Base-by-base conservation (phyloP, 2,797 vertebrate species). In the Rhyacichthys aspro region DNA sequence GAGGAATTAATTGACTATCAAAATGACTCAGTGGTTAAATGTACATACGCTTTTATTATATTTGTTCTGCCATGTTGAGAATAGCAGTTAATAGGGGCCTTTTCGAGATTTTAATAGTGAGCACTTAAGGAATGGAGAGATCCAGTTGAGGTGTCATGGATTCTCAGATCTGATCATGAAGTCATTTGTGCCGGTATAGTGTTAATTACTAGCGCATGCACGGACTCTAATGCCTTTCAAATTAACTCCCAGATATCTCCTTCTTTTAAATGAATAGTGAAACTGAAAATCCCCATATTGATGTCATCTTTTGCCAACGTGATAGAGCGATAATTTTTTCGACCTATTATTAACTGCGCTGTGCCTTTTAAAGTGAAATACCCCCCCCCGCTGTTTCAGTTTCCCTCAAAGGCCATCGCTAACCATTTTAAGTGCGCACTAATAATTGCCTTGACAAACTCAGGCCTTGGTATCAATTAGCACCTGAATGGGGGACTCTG, bases 361-460 rank as follows among this genome's bases (percentile, higher is more conserved):
- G 88, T 87, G 87, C 92, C 88, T 92, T 93, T 96, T 95, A 95
- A 95, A 94, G 92, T 93, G 91, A 94, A 94, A 93, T 92, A 90
- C 87, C 88, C 90, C 88, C 90, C 91, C 93, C 92, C 85, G 90
- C 94, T 91, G 92, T 90, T 94, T 92, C 81, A 88, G 91, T 93
- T 83, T 93, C 91, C 92, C 93, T 93, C 88, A 90, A 90, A 94
- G 94, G 90, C 95, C 92, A 94, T 94, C 93, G 94, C 93, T 93
- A 95, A 92, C 94, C 93, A 92, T 95, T 96, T 95, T 92, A 92
- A 94, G 92, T 92, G 91, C 94, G 94, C 94, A 91, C 94, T 96
- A 94, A 95, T 96, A 96, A 96, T 95, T 94, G 92, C 93, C 94
- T 94, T 94, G 93, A 97, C 94, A 95, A 95, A 95, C 93, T 93